Evolutionary conservation across 2,888 invertebrate genomes (phyloP).

Genomic region (Phengaris alcon): DNA sequence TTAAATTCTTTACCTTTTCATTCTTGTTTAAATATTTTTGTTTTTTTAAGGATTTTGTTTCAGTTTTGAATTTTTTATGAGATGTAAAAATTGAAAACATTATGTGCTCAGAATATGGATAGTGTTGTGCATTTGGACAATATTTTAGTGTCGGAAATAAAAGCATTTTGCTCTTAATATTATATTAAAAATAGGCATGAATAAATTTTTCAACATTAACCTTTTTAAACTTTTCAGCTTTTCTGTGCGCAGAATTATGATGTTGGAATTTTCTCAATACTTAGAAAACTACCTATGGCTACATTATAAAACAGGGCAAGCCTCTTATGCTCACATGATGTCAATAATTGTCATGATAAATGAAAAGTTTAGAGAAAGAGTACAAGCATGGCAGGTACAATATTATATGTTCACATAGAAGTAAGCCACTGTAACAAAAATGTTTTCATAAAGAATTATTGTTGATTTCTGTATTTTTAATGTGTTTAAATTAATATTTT

Average conservation of each 20-base stretch:
- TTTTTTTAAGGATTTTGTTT: no score
- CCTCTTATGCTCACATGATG: constrained; percentile 93
- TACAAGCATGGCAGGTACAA: constrained; percentile 93
- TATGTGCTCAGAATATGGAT: no score
- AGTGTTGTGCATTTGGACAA: no score
- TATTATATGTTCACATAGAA: neutral
- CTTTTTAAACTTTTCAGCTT: constrained; percentile 68
- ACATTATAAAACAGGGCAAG: constrained; percentile 87
- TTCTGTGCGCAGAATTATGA: constrained; percentile 93
- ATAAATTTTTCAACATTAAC: neutral
- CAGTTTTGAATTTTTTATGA: neutral
- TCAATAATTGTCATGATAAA: constrained; percentile 99
- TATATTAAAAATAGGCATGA: no score
- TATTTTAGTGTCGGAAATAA: no score
- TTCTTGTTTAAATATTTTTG: neutral
- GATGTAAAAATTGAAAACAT: no score
- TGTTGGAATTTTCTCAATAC: constrained; percentile 98
- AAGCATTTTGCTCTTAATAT: no score
- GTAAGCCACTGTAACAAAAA: no score
- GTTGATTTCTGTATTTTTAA: no score
- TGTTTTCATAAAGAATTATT: no score
- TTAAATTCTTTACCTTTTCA: constrained; percentile 48
- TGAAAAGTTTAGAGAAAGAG: constrained; percentile 98
- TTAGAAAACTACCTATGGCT: constrained; percentile 98
- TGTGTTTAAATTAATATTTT: no score